Conservation (phyloP, 2,797 vertebrate species). For the Myotis daubentonii region DNA sequence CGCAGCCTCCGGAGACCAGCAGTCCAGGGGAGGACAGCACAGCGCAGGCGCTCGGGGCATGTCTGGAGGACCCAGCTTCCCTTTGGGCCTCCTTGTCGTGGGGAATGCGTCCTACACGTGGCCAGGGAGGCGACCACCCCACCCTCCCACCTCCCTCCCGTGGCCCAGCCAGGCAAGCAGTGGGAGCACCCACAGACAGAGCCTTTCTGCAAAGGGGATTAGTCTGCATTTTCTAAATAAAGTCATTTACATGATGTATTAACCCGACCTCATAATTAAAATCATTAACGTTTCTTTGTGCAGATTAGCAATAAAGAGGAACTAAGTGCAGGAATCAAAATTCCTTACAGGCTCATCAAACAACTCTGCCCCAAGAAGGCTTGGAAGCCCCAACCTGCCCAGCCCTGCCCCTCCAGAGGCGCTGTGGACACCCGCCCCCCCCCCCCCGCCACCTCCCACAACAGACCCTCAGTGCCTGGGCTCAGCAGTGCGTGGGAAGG, state of each 20-base stretch:
- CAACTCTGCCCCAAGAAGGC: neutral
- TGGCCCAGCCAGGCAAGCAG: neutral
- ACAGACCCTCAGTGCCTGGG: neutral
- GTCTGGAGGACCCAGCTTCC: neutral
- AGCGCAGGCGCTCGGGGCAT: accelerated
- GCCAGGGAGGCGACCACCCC: neutral
- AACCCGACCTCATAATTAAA: constrained; percentile 73
- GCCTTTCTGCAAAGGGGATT: constrained; percentile 52
- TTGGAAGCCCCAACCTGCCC: neutral
- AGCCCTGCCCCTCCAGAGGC: neutral
- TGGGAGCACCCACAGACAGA: constrained; percentile 46
- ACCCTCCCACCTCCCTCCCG: neutral
- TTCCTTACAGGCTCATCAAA: constrained; percentile 30
- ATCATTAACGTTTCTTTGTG: constrained; percentile 77
- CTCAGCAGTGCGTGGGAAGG: neutral
- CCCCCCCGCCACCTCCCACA: accelerated
- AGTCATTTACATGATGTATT: constrained; percentile 79
- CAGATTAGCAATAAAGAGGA: constrained; percentile 74
- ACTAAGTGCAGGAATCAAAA: constrained; percentile 61
- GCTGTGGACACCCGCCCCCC: accelerated
- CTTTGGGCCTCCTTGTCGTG: neutral
- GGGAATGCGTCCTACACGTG: neutral
- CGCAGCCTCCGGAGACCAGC: accelerated
- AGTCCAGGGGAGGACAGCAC: accelerated
- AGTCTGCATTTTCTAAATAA: constrained; percentile 78